A percentile compares a stretch with the other conserved stretches of the same genome.
These are phyloP conservation scores for Hippocampus barbouri DNA, from an alignment of 2,113 vertebrate genomes.

Conservation along the genomic window DNA sequence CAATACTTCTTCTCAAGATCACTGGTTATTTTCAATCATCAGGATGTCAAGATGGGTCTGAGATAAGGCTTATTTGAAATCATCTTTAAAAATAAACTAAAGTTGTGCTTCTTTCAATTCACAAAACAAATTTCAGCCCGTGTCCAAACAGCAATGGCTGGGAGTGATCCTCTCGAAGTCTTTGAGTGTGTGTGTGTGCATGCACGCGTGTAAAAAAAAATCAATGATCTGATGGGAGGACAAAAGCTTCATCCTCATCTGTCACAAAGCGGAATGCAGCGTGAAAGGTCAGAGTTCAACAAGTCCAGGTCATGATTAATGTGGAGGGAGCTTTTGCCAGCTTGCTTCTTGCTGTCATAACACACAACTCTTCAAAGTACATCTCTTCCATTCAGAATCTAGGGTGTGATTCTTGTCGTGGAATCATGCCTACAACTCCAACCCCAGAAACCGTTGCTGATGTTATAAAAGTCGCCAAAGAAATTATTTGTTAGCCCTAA, in stretches of 20 bases:
- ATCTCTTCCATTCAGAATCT: constrained; percentile 3
- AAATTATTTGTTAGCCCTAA: neutral
- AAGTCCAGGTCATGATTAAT: constrained; percentile 59
- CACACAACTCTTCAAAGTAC: constrained; percentile 15
- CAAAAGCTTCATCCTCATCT: constrained; percentile 58
- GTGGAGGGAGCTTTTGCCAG: constrained; percentile 45
- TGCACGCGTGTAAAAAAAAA: constrained; percentile 13
- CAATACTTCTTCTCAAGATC: constrained; percentile 25
- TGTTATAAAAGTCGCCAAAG: neutral
- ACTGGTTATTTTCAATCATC: constrained; percentile 55
- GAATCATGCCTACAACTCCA: neutral
- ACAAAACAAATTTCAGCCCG: constrained; percentile 34
- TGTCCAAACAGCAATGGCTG: constrained; percentile 38
- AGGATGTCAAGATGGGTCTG: constrained; percentile 21
- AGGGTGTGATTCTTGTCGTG: neutral
- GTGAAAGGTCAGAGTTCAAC: constrained; percentile 58
- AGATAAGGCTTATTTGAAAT: constrained; percentile 33
- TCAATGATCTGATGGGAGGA: constrained; percentile 51
- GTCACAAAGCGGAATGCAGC: constrained; percentile 57
- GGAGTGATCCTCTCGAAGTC: constrained; percentile 27
- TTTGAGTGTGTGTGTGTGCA: constrained; percentile 6
- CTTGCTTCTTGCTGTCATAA: constrained; percentile 10
- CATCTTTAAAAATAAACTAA: constrained; percentile 22
- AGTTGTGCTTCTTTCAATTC: constrained; percentile 8
- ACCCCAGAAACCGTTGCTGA: neutral